Conservation (phyloP, 1,140 invertebrate species). For the Laodelphax striatellus region DNA sequence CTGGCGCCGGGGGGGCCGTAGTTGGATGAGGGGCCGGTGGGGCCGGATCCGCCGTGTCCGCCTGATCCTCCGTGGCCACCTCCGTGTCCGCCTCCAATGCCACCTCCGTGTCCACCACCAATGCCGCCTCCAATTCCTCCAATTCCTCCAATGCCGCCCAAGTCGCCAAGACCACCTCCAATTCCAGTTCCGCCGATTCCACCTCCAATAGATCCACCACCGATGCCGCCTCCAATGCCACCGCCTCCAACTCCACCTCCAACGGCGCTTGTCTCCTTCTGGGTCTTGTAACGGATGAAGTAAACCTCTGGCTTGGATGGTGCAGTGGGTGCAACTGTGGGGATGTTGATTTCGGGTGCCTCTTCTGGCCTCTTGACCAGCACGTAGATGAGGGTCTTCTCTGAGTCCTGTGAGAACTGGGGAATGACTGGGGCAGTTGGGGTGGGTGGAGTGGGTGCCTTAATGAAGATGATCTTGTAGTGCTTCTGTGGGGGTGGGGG, state of each 20-base stretch:
- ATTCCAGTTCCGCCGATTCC: conserved; percentile 24
- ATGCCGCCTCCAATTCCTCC: conserved; percentile 29
- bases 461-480: conserved; percentile 84
- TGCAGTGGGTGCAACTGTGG: conserved; percentile 59
- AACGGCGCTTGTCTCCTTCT: conserved; percentile 38
- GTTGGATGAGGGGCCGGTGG: conserved; percentile 44
- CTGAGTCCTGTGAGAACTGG: conserved; percentile 60
- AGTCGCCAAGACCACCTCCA: conserved; percentile 28
- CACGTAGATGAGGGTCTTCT: conserved; percentile 83
- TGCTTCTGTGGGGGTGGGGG: conserved; percentile 60
- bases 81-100: conserved; percentile 24
- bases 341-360: conserved; percentile 60
- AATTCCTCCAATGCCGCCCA: conserved; percentile 28
- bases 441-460: conserved; percentile 67
- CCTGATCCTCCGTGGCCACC: conserved; percentile 26
- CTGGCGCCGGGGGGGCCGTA: conserved; percentile 47
- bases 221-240: conserved; percentile 26
- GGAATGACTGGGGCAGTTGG: conserved; percentile 59
- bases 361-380: conserved; percentile 76
- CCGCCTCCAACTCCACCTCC: conserved; percentile 29
- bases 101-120: conserved; percentile 25
- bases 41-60: conserved; percentile 34
- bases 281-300: conserved; percentile 78
- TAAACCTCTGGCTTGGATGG: conserved; percentile 77
- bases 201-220: conserved; percentile 32